These are phyloP conservation scores for Yponomeuta plumbellus DNA, from an alignment of 2,888 invertebrate genomes.

Conservation along the genomic window DNA sequence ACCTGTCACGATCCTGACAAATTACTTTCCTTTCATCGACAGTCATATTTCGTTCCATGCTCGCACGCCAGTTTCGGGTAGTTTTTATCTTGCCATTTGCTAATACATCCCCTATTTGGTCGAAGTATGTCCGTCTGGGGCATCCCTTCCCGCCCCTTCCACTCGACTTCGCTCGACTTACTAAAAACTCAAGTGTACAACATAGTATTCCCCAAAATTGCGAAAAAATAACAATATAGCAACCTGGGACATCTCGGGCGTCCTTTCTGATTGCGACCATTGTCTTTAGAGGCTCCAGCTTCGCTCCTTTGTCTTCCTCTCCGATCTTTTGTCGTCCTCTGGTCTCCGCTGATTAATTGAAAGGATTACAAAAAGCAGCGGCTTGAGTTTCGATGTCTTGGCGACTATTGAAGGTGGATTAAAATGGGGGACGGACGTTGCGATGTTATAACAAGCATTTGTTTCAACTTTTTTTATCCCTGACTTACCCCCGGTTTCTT, in stretches of 20 bases:
- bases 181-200: too few relatives aligned
- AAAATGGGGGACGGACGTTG: neutral
- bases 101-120: too few relatives aligned
- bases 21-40: too few relatives aligned
- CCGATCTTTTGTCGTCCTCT: constrained; percentile 44
- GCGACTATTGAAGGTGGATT: neutral
- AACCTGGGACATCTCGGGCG: constrained; percentile 2
- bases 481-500: neutral
- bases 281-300: constrained; percentile 14
- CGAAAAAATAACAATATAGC: neutral
- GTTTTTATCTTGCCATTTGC: too few relatives aligned
- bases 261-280: constrained; percentile 19
- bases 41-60: too few relatives aligned
- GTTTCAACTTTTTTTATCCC: neutral
- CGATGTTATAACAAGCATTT: neutral
- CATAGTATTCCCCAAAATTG: too few relatives aligned
- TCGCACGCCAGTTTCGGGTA: too few relatives aligned
- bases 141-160: too few relatives aligned
- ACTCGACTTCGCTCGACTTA: too few relatives aligned
- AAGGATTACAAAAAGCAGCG: constrained; percentile 18
- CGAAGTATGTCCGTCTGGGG: too few relatives aligned
- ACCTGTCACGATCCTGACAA: too few relatives aligned
- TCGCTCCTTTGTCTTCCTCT: neutral
- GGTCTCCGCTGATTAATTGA: constrained; percentile 31
- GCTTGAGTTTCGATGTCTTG: neutral